phyloP scores from a whole-genome alignment of 1,140 invertebrate species.

The Drosophila triauraria region DNA sequence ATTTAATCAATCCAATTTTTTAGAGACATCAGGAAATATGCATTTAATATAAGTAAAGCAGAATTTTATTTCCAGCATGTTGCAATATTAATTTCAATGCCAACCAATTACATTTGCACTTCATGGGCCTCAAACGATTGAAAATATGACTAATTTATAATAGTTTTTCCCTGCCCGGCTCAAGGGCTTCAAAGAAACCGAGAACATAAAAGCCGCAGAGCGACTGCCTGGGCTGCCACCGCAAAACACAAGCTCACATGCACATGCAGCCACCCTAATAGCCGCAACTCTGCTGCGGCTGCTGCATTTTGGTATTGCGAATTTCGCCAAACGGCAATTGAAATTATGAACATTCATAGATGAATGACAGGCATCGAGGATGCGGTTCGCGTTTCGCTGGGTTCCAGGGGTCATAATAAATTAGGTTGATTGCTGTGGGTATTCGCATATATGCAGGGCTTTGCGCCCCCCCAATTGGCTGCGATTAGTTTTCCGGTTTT shows the following conservation, averaged over 20 bases:
- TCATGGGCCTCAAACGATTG: conserved; percentile 11
- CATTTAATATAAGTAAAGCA: not conserved
- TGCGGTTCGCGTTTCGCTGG: conserved; percentile 16
- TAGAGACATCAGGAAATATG: no score
- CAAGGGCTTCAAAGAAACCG: conserved; percentile 48
- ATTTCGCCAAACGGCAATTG: conserved; percentile 33
- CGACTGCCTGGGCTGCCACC: conserved; percentile 29
- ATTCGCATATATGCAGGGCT: conserved; percentile 27
- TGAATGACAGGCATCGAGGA: conserved; percentile 47
- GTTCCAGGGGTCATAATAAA: conserved; percentile 58
- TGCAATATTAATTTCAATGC: not conserved
- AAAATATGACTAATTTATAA: conserved; percentile 35
- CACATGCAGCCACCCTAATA: not conserved
- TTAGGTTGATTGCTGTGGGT: conserved; percentile 76
- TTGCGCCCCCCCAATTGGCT: conserved; percentile 7
- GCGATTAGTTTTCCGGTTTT: conserved; percentile 8
- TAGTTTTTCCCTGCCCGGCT: not conserved
- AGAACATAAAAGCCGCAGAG: conserved; percentile 42
- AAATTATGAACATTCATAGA: conserved; percentile 62
- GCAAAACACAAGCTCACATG: conserved; percentile 1
- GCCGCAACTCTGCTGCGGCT: conserved; percentile 17
- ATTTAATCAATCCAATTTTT: no score
- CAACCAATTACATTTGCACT: conserved; percentile 2
- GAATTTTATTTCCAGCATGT: not conserved
- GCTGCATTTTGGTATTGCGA: conserved; percentile 29